Base-by-base conservation (phyloP, 2,888 invertebrate species). In the Synanthedon andrenaeformis region DNA sequence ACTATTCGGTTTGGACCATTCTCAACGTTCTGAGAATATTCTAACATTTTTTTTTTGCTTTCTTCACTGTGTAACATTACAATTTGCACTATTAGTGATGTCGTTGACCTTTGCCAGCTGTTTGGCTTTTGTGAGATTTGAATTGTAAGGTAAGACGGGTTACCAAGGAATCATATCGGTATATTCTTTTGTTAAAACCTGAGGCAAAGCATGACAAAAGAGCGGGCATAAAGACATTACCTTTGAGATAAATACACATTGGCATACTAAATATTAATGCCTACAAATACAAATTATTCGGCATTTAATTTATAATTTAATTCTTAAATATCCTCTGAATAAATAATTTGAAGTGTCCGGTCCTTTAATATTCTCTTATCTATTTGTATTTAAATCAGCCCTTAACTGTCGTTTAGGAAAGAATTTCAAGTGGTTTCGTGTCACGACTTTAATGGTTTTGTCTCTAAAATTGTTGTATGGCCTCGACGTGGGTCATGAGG, bases 101-200 rank as follows among this genome's bases (percentile, higher is more conserved):
- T 83, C 86, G 66, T 72, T 79, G 84, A 85, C 82, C 86, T 77
- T 70, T 68, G 72, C 76, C 86, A 86, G 85, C 85, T 87, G 86
- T 82, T 84, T 75, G 70, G 69, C 78, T 82, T 84, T 81, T 82
- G 77, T 78, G 65, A 72, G 67, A 67, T 64, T 68, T 66, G 66
- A 69, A 17, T 17, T 73, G 72, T 73, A 72, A 76, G 72, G 63
- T 73, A 81, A 79, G 79, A 73, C 74, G 76, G 72, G 76, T 75
- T 76, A 72, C 71, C 66, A 71, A 78, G 77, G 74, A 82, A 80
- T 81, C 67, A 73, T 75, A 82, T 79, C 74, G 74, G 76, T 77
- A 72, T 64, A 72, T 60, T 70, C 74, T 74, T 79, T 79, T 75
- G 80, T 78, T 74, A 76, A 23, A 23, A 23, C 23, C 23, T 23